These are phyloP conservation scores for Lasioglossum zephyrum DNA, from an alignment of 2,888 invertebrate genomes.

Conservation along the genomic window DNA sequence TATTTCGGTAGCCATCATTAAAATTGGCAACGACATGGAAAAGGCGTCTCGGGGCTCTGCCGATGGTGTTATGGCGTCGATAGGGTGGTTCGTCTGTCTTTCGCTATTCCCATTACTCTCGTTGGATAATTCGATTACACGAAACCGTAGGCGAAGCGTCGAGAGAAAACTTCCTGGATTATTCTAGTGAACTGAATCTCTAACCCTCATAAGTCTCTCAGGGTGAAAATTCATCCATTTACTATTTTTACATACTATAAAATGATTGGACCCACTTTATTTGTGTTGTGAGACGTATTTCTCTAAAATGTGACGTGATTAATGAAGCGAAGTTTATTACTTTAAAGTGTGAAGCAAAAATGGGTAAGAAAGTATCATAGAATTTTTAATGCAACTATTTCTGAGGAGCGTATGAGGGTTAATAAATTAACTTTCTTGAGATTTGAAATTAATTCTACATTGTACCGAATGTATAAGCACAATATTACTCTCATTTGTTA, in stretches of 20 bases:
- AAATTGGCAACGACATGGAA: not conserved
- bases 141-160: not conserved
- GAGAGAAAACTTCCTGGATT: not conserved
- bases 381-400: too few relatives aligned
- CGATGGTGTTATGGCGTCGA: not conserved
- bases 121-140: conserved; percentile 10
- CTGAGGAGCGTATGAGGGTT: too few relatives aligned
- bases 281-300: too few relatives aligned
- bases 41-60: not conserved
- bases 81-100: not conserved
- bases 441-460: not conserved
- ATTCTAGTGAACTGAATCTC: not conserved
- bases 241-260: too few relatives aligned
- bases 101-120: not conserved
- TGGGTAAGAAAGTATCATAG: too few relatives aligned
- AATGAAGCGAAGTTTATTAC: too few relatives aligned
- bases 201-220: too few relatives aligned
- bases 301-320: too few relatives aligned
- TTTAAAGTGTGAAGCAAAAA: too few relatives aligned
- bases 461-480: not conserved
- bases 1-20: conserved; percentile 19
- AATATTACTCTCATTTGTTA: not conserved
- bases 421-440: not conserved
- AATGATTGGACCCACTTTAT: too few relatives aligned
- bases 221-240: too few relatives aligned